Conservation (phyloP, 2,113 vertebrate species). For the Tamias sibiricus region DNA sequence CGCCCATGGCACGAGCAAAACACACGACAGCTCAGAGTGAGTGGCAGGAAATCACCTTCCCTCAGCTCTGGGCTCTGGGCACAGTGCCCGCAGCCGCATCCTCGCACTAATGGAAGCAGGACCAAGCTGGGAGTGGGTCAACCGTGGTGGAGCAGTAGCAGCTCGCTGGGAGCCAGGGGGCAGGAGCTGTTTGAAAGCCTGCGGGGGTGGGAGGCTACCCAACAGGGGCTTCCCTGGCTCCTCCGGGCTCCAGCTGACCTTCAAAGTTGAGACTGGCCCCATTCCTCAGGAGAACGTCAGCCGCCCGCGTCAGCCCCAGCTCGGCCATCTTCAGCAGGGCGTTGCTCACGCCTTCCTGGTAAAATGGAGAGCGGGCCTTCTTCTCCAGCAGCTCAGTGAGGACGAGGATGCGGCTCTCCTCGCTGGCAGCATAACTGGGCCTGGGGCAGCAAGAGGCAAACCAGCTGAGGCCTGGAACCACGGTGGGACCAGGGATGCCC, state of each 20-base stretch:
- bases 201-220: neutral
- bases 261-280: constrained; percentile 95
- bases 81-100: neutral
- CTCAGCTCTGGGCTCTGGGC: neutral
- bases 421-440: constrained; percentile 74
- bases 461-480: rapidly evolving
- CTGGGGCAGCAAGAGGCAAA: constrained; percentile 60
- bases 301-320: constrained; percentile 87
- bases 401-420: constrained; percentile 80
- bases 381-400: constrained; percentile 91
- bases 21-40: neutral
- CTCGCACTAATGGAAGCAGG: neutral
- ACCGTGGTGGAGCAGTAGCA: neutral
- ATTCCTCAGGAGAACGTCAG: constrained; percentile 89
- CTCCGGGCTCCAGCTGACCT: constrained; percentile 82
- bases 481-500: too few species aligned
- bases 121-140: neutral
- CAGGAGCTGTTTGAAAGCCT: neutral
- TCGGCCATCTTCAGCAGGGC: constrained; percentile 93
- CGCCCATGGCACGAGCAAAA: neutral
- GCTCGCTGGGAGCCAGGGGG: neutral
- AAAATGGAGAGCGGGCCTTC: constrained; percentile 92
- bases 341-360: constrained; percentile 94
- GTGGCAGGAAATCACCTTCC: neutral
- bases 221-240: neutral